phyloP scores from a whole-genome alignment of 1,140 invertebrate species.

The Drosophila parabipectinata region DNA sequence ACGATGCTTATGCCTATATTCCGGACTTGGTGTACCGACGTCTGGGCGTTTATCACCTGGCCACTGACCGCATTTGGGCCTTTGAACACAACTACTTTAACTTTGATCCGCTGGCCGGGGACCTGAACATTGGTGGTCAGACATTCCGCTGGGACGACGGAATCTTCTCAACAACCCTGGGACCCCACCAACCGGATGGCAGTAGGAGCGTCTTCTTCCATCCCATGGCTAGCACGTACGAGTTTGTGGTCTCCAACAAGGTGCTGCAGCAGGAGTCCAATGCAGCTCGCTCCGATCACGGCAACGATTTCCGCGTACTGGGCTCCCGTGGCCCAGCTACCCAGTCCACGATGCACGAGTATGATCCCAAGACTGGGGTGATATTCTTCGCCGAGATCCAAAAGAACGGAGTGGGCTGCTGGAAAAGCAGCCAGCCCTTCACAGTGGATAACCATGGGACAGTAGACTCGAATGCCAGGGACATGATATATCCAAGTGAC shows the following conservation, averaged over 20 bases:
- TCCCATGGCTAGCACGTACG: conserved; percentile 87
- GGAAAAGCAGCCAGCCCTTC: conserved; percentile 86
- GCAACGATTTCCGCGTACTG: conserved; percentile 85
- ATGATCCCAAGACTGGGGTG: conserved; percentile 86
- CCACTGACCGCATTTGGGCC: conserved; percentile 87
- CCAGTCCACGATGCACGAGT: conserved; percentile 87
- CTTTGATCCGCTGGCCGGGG: conserved; percentile 89
- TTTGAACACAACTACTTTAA: conserved; percentile 90
- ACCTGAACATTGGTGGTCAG: conserved; percentile 87
- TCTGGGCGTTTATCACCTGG: conserved; percentile 87
- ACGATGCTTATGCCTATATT: conserved; percentile 89
- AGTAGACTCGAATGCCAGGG: conserved; percentile 85
- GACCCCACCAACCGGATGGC: conserved; percentile 85
- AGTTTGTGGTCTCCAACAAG: conserved; percentile 88
- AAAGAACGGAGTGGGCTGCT: conserved; percentile 88
- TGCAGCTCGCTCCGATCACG: conserved; percentile 86
- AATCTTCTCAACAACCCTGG: conserved; percentile 88
- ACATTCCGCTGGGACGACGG: conserved; percentile 90
- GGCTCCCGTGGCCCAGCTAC: conserved; percentile 86
- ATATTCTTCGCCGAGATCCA: conserved; percentile 89
- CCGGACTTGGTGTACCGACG: conserved; percentile 89
- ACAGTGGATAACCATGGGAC: conserved; percentile 86
- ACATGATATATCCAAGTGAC: conserved; percentile 87
- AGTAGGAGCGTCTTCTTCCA: conserved; percentile 88
- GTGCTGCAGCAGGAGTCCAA: conserved; percentile 87